These are phyloP conservation scores for Schizothorax lantsangensis DNA, from an alignment of 2,797 vertebrate species.

Conservation along the genomic window DNA sequence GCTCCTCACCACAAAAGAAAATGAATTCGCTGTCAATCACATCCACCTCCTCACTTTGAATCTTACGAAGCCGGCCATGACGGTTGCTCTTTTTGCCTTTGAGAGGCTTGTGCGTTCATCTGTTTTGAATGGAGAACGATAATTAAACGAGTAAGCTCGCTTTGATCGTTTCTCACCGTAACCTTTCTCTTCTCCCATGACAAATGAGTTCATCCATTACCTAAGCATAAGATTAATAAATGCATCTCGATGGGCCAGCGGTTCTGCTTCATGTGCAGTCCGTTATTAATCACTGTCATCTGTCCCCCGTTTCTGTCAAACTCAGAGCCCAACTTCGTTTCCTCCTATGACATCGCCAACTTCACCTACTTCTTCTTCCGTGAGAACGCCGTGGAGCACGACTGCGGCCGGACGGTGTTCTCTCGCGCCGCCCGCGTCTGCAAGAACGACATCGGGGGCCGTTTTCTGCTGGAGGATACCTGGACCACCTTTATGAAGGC, in stretches of 20 bases:
- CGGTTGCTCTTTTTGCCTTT: conserved; percentile 68
- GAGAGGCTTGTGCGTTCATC: conserved; percentile 62
- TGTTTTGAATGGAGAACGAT: conserved; percentile 64
- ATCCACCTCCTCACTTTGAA: conserved; percentile 70
- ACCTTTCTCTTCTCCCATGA: conserved; percentile 74
- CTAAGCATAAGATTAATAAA: conserved; percentile 75
- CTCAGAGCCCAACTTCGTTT: conserved; percentile 96
- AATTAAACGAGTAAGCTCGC: conserved; percentile 70
- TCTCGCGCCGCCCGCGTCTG: conserved; percentile 93
- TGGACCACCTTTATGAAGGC: conserved; percentile 99
- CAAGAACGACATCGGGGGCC: conserved; percentile 95
- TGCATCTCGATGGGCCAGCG: conserved; percentile 66
- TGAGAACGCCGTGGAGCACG: conserved; percentile 95
- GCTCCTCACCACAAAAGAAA: conserved; percentile 73
- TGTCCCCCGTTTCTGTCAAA: conserved; percentile 24
- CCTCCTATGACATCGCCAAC: conserved; percentile 94
- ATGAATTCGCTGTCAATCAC: conserved; percentile 76
- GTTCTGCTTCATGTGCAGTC: conserved; percentile 59
- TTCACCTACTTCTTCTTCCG: conserved; percentile 99
- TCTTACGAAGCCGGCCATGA: conserved; percentile 74
- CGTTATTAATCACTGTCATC: conserved; percentile 29
- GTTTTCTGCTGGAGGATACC: conserved; percentile 95
- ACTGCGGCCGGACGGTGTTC: conserved; percentile 93
- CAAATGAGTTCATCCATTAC: conserved; percentile 76
- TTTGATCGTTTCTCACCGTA: conserved; percentile 74